Percentiles rank a stretch among this genome's conserved stretches.
Evolutionary conservation across 2,888 invertebrate species (phyloP).

Genomic region (Callosobruchus maculatus): DNA sequence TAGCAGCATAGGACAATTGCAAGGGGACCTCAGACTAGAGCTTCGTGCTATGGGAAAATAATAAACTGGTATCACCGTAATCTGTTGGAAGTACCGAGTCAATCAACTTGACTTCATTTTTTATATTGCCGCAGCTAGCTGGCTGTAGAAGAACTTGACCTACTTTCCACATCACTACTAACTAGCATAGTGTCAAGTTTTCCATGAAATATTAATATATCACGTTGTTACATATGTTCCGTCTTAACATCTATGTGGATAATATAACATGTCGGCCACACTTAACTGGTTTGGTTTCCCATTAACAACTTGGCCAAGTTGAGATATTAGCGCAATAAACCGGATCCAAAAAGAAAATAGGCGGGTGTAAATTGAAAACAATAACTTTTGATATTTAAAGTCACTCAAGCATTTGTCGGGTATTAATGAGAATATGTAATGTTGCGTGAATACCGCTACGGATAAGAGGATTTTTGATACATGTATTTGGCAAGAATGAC

Average conservation of each 20-base stretch:
- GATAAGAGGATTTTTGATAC: background rate
- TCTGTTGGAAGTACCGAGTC: too few relatives aligned
- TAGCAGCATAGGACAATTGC: too few relatives aligned
- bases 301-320: background rate
- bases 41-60: too few relatives aligned
- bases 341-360: background rate
- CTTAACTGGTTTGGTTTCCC: background rate
- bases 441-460: background rate
- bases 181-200: background rate
- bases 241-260: background rate
- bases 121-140: too few relatives aligned
- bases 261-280: background rate
- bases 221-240: background rate
- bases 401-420: background rate
- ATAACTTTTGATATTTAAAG: background rate
- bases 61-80: too few relatives aligned
- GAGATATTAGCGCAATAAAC: background rate
- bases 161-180: background rate
- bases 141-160: background rate
- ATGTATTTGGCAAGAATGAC: background rate
- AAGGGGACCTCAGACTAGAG: too few relatives aligned
- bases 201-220: background rate
- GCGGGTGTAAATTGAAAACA: background rate
- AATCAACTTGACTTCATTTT: too few relatives aligned
- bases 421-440: background rate